Percentiles rank a stretch among this genome's conserved stretches.
These are phyloP conservation scores for Adineta ricciae DNA, from an alignment of 2,888 invertebrate species.

Conservation along the genomic window DNA sequence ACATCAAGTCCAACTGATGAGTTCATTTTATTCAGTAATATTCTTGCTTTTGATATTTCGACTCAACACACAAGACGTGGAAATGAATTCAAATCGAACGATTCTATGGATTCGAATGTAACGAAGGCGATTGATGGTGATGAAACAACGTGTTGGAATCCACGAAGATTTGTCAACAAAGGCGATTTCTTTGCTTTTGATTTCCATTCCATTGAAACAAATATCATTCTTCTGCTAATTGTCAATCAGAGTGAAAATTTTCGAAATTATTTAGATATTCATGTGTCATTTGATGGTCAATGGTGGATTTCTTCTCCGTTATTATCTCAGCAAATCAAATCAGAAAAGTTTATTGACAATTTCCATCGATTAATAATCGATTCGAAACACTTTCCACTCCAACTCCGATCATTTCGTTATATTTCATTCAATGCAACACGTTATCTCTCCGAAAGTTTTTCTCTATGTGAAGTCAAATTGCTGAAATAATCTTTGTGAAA, in stretches of 20 bases:
- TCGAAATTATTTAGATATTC: background rate
- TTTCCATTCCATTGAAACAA: background rate
- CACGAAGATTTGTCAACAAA: background rate
- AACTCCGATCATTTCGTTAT: background rate
- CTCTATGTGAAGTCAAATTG: background rate
- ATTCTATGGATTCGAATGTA: background rate
- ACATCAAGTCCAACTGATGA: background rate
- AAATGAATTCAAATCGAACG: background rate
- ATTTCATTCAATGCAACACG: background rate
- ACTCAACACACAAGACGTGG: background rate
- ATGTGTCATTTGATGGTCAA: background rate
- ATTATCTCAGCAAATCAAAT: background rate
- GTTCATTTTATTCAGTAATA: background rate
- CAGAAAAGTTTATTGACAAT: too few relatives aligned
- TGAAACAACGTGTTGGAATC: background rate
- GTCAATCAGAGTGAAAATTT: background rate
- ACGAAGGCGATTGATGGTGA: background rate
- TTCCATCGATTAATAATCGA: background rate
- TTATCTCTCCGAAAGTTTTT: background rate
- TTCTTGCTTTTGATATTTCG: background rate
- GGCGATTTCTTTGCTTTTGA: background rate
- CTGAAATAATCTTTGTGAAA: too few relatives aligned
- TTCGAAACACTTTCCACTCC: background rate
- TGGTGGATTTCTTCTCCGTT: background rate
- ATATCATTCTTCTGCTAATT: background rate